Evolutionary conservation across 2,888 invertebrate genomes (phyloP).

Genomic region (Torymus texanus): DNA sequence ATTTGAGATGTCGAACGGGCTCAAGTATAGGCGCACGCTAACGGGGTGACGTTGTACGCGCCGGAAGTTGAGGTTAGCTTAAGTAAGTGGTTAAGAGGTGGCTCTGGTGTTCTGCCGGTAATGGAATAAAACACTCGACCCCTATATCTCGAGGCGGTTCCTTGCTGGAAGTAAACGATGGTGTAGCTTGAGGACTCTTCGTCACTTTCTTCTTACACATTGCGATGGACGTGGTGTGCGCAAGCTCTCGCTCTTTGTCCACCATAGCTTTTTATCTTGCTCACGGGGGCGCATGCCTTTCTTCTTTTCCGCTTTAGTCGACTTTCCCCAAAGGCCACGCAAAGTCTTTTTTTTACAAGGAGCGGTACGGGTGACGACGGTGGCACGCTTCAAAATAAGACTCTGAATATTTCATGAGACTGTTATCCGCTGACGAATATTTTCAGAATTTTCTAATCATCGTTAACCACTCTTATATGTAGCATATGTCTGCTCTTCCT

Average conservation of each 20-base stretch:
- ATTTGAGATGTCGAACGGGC: constrained; percentile 69
- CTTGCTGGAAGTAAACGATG: neutral
- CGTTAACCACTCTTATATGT: too few species aligned
- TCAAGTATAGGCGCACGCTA: constrained; percentile 19
- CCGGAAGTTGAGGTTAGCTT: constrained; percentile 58
- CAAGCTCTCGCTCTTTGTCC: constrained; percentile 14
- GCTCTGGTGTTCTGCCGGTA: constrained; percentile 62
- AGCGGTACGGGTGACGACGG: neutral
- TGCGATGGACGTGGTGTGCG: neutral
- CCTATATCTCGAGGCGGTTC: constrained; percentile 60
- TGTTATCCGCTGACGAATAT: constrained; percentile 12
- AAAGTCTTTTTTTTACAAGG: constrained; percentile 6
- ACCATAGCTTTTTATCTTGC: constrained; percentile 36
- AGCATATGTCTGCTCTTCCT: too few species aligned
- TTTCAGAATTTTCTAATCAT: constrained; percentile 25
- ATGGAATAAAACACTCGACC: constrained; percentile 74
- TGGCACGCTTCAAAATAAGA: constrained; percentile 33
- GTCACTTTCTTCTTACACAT: constrained; percentile 43
- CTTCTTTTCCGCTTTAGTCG: neutral
- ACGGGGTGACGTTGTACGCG: constrained; percentile 43
- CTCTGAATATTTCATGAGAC: constrained; percentile 52
- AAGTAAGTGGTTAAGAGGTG: constrained; percentile 72
- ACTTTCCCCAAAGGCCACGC: neutral
- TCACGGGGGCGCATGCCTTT: neutral
- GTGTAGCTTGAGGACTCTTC: constrained; percentile 44